Evolutionary conservation across 2,888 invertebrate genomes (phyloP), one percentile per base, ranked within the genome.

Genomic region (Phymatocera aterrima): DNA sequence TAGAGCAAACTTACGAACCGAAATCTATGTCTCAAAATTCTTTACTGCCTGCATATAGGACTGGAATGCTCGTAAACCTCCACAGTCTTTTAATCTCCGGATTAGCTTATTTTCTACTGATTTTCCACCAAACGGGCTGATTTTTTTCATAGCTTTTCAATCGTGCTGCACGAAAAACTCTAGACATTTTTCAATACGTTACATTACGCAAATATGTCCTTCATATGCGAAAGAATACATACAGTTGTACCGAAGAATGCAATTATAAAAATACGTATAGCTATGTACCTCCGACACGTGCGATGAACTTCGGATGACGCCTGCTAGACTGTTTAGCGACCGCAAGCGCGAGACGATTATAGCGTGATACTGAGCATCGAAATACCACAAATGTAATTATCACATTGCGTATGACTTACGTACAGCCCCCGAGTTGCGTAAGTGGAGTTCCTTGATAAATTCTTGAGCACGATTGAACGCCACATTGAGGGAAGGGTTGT

Each of bases 361-460:
- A 48, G 34, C 61, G 24, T 31, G 51, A 48, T 72, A 51, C 31
- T 51, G 21, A 51, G 72, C 34, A 18, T 51, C 72, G 43, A 51
- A 72, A 72, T 51, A 51, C 72, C 48, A 24, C 48, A 34, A 72
- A 72, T 48, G 72, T 48, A 72, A 72, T 72, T 72, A 72, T 72
- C 72, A 72, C 48, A 72, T 72, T 72, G 72, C 51, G 72, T 72
- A 72, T 72, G 72, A 51, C 72, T 72, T 72, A 72, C 48, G 72
- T 51, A 28, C 48, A 51, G 72, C 72, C 31, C 48, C 21, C 10
- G 34, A 72, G 72, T 34, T 34, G 48, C 72, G 72, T 72, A 72
- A 72, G 72, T 72, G 72, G 72, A 72, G 72, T 72, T 48, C 72
- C 72, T 72, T 48, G 72, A 72, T 72, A 72, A 72, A 72, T 72